These are phyloP conservation scores for Ammospiza nelsoni DNA, from an alignment of 2,113 vertebrate genomes.

Conservation along the genomic window DNA sequence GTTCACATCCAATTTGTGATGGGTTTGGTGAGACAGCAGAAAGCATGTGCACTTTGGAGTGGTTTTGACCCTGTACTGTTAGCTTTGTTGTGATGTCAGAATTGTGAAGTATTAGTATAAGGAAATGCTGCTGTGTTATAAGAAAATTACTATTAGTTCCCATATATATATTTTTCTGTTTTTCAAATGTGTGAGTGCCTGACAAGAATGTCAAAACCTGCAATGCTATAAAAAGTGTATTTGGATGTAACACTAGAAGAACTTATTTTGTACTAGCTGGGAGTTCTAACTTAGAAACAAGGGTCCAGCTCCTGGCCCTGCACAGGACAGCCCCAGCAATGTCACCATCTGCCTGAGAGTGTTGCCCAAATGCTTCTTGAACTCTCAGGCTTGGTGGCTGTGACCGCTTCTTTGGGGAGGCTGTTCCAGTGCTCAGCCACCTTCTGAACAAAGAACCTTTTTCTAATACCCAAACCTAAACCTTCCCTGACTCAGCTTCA, in stretches of 20 bases:
- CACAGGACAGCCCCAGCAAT: not conserved
- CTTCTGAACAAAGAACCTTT: not conserved
- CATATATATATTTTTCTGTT: not conserved
- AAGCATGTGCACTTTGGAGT: not conserved
- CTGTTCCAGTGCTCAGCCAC: not conserved
- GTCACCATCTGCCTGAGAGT: not conserved
- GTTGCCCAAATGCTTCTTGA: not conserved
- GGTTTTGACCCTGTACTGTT: not conserved
- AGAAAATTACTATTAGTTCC: not conserved
- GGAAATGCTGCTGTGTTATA: not conserved
- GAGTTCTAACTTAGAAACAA: not conserved
- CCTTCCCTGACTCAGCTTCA: not conserved
- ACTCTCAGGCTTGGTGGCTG: not conserved
- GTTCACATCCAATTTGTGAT: not conserved
- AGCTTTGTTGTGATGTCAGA: not conserved
- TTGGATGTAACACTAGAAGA: not conserved
- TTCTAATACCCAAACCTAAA: not conserved
- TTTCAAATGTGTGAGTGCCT: not conserved
- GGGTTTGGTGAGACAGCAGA: accelerated
- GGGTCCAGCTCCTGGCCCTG: not conserved
- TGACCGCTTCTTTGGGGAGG: not conserved
- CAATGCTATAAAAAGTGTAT: not conserved
- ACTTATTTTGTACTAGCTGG: not conserved
- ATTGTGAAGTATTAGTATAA: not conserved
- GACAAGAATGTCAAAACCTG: not conserved